Base-by-base conservation (phyloP, 2,797 vertebrate genomes). In the Lepilemur ruficaudatus region DNA sequence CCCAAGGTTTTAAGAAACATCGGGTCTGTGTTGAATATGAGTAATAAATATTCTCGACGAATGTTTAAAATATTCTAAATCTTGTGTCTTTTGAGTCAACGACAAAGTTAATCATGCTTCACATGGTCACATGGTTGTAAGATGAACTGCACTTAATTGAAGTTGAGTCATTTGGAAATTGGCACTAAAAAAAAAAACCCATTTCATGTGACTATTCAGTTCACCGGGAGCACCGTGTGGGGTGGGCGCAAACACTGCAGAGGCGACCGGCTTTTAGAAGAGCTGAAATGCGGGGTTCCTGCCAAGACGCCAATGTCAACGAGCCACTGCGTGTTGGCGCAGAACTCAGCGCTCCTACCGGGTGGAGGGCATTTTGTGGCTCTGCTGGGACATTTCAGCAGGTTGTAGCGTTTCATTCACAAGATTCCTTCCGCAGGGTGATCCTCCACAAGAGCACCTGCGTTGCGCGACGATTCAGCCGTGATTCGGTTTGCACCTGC, bases 331-430 rank as follows among this genome's bases (percentile, higher is more conserved):
- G 8, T 0, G 17, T 10, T 1, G 67, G 70, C 2, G 2, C 3
- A 4, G 41, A 46, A 5, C 55, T 12, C 0, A 0, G 57, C 0
- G 15, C 7, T 15, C 18, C 23, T 6, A 3, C 0, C 1, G 6
- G 28, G 73, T 38, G 41, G 46, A 65, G 10, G 30, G 46, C 11
- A 0, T 28, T 18, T 17, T 8, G 0, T 0, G 7, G 48, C 35
- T 55, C 11, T 8, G 18, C 2, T 17, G 69, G 38, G 17, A 23
- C 3, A 10, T 13, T 22, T 61, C 5, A 11, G 8, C 43, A 30
- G 4, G 25, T 11, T 7, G 2, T 0, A 3, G 10, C 0, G 1
- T 20, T 30, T 67, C 38, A 0, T 6, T 50, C 35, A 35, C 61
- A 67, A 50, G 86, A 12, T 5, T 8, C 28, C 55, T 25, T 17